Percentiles rank a stretch among this genome's conserved stretches.
Conservation (phyloP, 53 echinoderm and acorn worm genomes). For the Arbacia lixula region DNA sequence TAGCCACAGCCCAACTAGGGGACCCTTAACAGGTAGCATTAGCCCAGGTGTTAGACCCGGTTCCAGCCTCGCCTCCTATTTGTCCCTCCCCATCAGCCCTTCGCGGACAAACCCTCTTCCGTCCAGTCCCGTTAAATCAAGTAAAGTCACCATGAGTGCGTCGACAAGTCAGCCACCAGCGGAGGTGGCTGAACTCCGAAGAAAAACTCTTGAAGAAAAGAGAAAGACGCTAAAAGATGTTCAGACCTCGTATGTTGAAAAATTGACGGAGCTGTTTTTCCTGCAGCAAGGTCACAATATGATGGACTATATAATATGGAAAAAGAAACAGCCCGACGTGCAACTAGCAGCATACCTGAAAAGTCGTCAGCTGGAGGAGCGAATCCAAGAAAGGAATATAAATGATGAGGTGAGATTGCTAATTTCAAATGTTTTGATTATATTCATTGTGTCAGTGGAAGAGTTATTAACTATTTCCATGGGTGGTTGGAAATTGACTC, state of each 20-base stretch:
- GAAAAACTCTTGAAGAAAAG: constrained; percentile 80
- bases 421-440: no score
- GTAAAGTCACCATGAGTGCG: constrained; percentile 70
- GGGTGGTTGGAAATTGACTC: no score
- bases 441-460: no score
- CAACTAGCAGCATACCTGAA: constrained; percentile 73
- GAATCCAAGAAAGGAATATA: constrained; percentile 63
- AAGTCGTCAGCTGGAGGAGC: constrained; percentile 80
- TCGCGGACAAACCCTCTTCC: constrained; percentile 92
- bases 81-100: constrained; percentile 69
- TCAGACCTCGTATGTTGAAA: constrained; percentile 85
- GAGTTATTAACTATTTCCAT: no score
- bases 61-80: constrained; percentile 23
- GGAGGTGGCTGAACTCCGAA: constrained; percentile 86
- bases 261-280: constrained; percentile 91
- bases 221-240: constrained; percentile 75
- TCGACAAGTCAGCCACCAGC: constrained; percentile 70
- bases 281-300: constrained; percentile 92
- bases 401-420: constrained; percentile 71
- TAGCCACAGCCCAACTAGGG: constrained; percentile 68
- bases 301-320: constrained; percentile 98
- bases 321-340: constrained; percentile 79
- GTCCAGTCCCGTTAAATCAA: constrained; percentile 83
- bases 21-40: constrained; percentile 46
- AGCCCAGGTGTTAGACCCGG: constrained; percentile 26